These are phyloP conservation scores for Ciconia stormi DNA, from an alignment of 2,113 vertebrate genomes.

Conservation along the genomic window DNA sequence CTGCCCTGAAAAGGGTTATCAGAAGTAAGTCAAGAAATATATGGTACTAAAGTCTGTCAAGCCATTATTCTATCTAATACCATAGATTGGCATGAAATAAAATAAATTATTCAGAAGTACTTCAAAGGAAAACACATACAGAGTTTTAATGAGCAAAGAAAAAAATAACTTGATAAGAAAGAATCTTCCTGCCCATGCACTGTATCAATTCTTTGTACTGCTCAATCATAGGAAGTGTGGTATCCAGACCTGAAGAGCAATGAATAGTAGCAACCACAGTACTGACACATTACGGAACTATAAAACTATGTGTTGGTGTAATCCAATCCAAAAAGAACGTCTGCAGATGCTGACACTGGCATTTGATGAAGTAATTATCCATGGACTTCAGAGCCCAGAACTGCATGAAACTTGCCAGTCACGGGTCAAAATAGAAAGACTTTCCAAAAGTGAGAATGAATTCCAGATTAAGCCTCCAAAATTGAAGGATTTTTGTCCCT, in stretches of 20 bases:
- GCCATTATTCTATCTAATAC: background rate
- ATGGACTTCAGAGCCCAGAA: background rate
- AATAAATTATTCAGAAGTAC: background rate
- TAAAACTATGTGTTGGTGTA: background rate
- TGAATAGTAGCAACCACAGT: background rate
- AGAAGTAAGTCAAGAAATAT: background rate
- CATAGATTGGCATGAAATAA: background rate
- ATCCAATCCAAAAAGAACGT: background rate
- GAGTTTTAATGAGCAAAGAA: background rate
- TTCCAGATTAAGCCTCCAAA: background rate
- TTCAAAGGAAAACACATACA: background rate
- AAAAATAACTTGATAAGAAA: background rate
- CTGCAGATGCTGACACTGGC: background rate
- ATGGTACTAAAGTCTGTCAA: background rate
- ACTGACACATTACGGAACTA: background rate
- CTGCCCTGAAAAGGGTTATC: background rate
- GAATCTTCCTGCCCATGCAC: background rate
- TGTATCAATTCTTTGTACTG: background rate
- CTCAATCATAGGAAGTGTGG: background rate
- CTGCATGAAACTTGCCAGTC: background rate
- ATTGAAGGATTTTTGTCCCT: background rate
- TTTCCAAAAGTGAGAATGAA: background rate
- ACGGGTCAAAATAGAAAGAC: background rate
- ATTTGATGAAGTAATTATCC: background rate
- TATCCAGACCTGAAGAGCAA: background rate